phyloP scores from a whole-genome alignment of 2,797 vertebrate genomes.

The Sebastes oblongus region DNA sequence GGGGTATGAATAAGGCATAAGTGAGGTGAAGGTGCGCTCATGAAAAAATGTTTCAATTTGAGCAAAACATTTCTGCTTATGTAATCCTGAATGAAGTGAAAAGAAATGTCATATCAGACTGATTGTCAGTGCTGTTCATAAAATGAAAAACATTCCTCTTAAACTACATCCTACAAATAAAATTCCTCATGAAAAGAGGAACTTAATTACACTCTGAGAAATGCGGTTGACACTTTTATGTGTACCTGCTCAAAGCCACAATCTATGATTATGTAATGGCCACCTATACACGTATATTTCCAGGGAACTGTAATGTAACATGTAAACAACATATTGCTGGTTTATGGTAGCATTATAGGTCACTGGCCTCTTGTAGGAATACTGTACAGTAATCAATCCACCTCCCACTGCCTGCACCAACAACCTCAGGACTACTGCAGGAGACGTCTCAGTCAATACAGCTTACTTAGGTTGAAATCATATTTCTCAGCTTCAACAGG shows the following conservation, averaged over 20 bases:
- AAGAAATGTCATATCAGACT: neutral
- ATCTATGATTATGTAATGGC: neutral
- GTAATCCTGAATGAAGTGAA: neutral
- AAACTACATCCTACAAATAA: neutral
- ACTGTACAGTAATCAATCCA: slow-evolving; percentile 52
- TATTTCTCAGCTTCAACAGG: slow-evolving; percentile 67
- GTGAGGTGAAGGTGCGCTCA: neutral
- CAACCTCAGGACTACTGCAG: slow-evolving; percentile 39
- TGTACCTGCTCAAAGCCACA: neutral
- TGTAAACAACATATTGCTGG: slow-evolving; percentile 7
- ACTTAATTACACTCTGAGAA: neutral
- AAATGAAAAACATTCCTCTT: neutral
- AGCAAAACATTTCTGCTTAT: neutral
- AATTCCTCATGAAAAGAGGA: neutral
- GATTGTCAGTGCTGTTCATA: neutral
- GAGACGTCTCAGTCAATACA: slow-evolving; percentile 54
- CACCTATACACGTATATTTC: neutral
- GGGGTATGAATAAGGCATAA: no score
- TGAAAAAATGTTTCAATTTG: neutral
- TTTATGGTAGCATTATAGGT: slow-evolving; percentile 23
- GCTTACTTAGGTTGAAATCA: slow-evolving; percentile 61
- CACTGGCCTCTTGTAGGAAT: slow-evolving; percentile 11
- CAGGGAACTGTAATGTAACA: neutral
- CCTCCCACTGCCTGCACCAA: slow-evolving; percentile 24
- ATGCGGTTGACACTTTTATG: neutral